Percentiles rank a stretch among this genome's conserved stretches.
These are phyloP conservation scores for Irena cyanogastra DNA, from an alignment of 2,113 vertebrate species.

Conservation along the genomic window DNA sequence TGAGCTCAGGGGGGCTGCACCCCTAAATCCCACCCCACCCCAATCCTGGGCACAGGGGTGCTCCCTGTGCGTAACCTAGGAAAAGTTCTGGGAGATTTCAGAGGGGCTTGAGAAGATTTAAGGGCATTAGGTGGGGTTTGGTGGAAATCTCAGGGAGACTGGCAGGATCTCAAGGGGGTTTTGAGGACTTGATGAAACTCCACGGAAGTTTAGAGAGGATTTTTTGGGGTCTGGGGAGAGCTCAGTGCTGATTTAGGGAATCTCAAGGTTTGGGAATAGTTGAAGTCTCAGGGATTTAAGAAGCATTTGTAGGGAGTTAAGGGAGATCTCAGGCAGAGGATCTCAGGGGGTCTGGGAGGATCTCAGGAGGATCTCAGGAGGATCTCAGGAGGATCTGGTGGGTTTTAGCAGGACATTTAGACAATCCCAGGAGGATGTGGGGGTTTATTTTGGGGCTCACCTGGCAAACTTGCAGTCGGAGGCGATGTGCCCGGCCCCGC, in stretches of 20 bases:
- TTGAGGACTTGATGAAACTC: no score
- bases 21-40: not conserved
- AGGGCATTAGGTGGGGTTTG: accelerated
- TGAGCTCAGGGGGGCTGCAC: not conserved
- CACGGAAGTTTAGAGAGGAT: not conserved
- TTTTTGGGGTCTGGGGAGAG: not conserved
- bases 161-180: accelerated
- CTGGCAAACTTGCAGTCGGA: constrained; percentile 4
- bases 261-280: accelerated
- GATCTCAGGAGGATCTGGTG: not conserved
- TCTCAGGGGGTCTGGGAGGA: not conserved
- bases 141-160: no score
- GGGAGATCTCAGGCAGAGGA: accelerated
- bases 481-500: not conserved
- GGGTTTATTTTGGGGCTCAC: not conserved
- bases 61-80: accelerated
- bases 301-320: accelerated
- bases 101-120: no score
- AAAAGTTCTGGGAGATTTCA: not conserved
- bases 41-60: not conserved
- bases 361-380: not conserved
- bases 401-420: accelerated
- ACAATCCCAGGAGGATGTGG: accelerated
- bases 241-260: not conserved
- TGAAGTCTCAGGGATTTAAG: not conserved